A percentile compares a stretch with the other conserved stretches of the same genome.
Conservation (phyloP, 1,140 invertebrate species). For the Drosophila ohnishii region DNA sequence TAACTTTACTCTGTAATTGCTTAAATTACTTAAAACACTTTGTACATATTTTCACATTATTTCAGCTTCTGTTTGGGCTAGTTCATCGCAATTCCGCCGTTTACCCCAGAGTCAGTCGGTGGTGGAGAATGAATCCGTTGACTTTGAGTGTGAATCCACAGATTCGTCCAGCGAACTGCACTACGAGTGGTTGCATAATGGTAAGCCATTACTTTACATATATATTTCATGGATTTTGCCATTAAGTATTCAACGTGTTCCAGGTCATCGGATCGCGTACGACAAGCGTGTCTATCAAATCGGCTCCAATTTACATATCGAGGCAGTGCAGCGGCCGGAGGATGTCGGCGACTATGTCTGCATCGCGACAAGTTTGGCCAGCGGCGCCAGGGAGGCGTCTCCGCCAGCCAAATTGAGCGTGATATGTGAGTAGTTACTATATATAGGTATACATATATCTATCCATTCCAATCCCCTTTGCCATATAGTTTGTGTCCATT, state of each 20-base stretch:
- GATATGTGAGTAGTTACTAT: conserved; percentile 76
- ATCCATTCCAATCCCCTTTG: not conserved
- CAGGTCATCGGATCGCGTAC: conserved; percentile 72
- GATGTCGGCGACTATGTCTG: conserved; percentile 81
- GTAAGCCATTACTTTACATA: conserved; percentile 46
- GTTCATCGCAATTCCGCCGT: conserved; percentile 63
- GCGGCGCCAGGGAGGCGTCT: conserved; percentile 79
- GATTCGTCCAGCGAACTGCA: conserved; percentile 59
- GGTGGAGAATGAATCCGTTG: conserved; percentile 69
- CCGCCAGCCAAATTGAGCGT: conserved; percentile 76
- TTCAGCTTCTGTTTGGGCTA: conserved; percentile 44
- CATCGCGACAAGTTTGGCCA: conserved; percentile 75
- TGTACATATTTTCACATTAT: conserved; percentile 10
- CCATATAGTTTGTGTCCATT: not conserved
- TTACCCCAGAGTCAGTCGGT: conserved; percentile 73
- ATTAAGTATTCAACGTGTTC: conserved; percentile 29
- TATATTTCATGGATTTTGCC: not conserved
- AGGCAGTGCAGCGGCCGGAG: conserved; percentile 61
- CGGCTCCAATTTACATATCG: conserved; percentile 77
- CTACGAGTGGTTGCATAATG: conserved; percentile 80
- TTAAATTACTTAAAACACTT: not conserved
- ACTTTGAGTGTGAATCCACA: conserved; percentile 72
- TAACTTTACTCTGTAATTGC: conserved; percentile 6
- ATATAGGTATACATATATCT: not conserved
- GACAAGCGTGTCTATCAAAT: conserved; percentile 73